phyloP scores from a whole-genome alignment of 2,797 vertebrate species.

The Pantherophis vulpinus region DNA sequence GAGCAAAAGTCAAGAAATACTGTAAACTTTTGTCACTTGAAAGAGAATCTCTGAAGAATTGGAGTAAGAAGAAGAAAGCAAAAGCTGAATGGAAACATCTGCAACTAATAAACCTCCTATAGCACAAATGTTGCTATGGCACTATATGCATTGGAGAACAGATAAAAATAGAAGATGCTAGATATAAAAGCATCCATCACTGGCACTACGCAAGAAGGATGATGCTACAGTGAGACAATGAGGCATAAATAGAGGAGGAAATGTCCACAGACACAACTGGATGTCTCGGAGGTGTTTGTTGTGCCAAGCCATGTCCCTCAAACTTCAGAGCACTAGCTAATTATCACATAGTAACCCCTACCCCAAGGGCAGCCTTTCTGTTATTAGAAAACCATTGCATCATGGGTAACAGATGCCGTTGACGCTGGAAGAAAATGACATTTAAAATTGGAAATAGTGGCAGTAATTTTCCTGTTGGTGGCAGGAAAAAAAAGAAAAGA shows the following conservation, averaged over 20 bases:
- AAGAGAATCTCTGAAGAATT: conserved; percentile 8
- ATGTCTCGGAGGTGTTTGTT: conserved; percentile 43
- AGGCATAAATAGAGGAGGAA: conserved; percentile 50
- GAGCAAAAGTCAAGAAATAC: background rate
- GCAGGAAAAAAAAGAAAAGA: conserved; percentile 2
- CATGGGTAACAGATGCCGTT: conserved; percentile 56
- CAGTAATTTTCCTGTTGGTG: conserved; percentile 21
- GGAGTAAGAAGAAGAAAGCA: background rate
- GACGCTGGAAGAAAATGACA: conserved; percentile 27
- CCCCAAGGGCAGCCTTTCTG: conserved; percentile 26
- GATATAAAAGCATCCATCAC: conserved; percentile 46
- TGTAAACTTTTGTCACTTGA: background rate
- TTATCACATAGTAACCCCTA: conserved; percentile 51
- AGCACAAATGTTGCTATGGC: conserved; percentile 32
- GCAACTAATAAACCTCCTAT: conserved; percentile 11
- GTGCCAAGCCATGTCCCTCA: conserved; percentile 40
- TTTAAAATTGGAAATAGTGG: conserved; percentile 42
- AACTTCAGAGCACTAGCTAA: conserved; percentile 45
- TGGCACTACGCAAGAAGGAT: conserved; percentile 30
- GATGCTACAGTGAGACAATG: conserved; percentile 42
- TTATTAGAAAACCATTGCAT: conserved; percentile 50
- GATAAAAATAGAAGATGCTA: conserved; percentile 19
- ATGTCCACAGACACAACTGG: conserved; percentile 35
- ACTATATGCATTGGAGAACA: conserved; percentile 30
- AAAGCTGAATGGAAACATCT: conserved; percentile 6